These are phyloP conservation scores for Pogoniulus pusillus DNA, from an alignment of 2,797 vertebrate species.

Conservation along the genomic window DNA sequence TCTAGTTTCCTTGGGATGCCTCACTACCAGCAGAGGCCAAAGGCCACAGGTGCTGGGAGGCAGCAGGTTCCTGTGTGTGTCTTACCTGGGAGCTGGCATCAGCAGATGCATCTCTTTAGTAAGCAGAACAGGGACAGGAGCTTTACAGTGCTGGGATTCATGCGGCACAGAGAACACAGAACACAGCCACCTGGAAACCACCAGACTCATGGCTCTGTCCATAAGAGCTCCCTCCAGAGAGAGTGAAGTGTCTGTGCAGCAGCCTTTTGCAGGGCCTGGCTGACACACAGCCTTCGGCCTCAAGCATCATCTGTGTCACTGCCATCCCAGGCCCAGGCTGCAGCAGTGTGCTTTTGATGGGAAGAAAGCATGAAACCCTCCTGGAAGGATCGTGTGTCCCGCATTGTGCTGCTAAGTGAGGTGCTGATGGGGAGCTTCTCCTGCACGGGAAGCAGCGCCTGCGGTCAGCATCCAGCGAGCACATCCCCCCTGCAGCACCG, in stretches of 20 bases:
- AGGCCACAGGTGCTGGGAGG: neutral
- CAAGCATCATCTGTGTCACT: neutral
- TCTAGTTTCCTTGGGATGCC: constrained; percentile 30
- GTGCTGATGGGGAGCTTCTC: neutral
- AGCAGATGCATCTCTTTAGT: neutral
- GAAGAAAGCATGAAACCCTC: neutral
- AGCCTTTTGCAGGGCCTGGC: neutral
- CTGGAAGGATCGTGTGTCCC: neutral
- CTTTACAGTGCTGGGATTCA: neutral
- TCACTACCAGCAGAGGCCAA: neutral
- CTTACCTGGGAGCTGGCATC: constrained; percentile 31
- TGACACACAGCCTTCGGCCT: neutral
- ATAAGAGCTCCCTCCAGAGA: neutral
- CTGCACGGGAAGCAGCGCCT: neutral
- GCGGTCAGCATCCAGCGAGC: neutral
- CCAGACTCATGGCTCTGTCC: no score
- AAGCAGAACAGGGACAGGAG: neutral
- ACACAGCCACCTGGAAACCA: constrained; percentile 2
- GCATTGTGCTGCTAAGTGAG: neutral
- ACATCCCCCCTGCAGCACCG: neutral
- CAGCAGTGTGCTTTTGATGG: neutral
- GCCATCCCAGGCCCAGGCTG: neutral
- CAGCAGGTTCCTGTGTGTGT: neutral
- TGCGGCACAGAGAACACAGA: neutral
- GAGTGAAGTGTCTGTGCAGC: neutral